Percentiles rank a stretch among this genome's conserved stretches.
Evolutionary conservation across 2,888 invertebrate genomes (phyloP).

Genomic region (Eupithecia pulchellata): DNA sequence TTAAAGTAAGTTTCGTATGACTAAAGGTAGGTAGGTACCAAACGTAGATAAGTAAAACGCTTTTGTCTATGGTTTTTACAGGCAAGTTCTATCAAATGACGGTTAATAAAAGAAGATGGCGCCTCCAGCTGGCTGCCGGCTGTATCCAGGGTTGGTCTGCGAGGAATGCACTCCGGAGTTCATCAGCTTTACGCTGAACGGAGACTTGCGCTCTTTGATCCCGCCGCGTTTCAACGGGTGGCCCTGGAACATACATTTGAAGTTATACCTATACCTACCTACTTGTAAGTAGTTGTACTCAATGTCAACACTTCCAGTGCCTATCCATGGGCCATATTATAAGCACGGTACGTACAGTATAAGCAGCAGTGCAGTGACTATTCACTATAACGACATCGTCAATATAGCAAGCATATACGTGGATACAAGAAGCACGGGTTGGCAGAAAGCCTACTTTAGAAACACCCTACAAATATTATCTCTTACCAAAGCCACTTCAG

Average conservation of each 20-base stretch:
- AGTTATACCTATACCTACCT: background rate
- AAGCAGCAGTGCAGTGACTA: background rate
- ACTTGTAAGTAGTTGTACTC: no score
- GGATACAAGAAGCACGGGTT: no score
- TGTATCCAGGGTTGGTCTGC: constrained; percentile 92
- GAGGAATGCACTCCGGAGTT: constrained; percentile 93
- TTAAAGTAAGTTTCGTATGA: no score
- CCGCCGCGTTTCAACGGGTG: constrained; percentile 87
- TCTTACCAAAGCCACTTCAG: constrained; percentile 73
- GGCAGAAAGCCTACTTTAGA: background rate
- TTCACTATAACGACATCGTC: no score
- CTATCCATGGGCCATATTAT: no score
- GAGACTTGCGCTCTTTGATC: constrained; percentile 87
- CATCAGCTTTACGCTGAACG: constrained; percentile 91
- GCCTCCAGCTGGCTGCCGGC: constrained; percentile 91
- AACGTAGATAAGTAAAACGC: background rate
- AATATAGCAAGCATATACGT: background rate
- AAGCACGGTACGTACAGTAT: no score
- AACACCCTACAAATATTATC: background rate
- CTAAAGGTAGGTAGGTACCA: background rate
- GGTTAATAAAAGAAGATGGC: constrained; percentile 88
- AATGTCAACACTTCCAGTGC: no score
- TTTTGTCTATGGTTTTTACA: background rate
- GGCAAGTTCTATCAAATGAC: background rate
- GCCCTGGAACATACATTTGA: constrained; percentile 63